Base-by-base conservation (phyloP, 2,113 vertebrate genomes). In the Oceanodroma tethys region DNA sequence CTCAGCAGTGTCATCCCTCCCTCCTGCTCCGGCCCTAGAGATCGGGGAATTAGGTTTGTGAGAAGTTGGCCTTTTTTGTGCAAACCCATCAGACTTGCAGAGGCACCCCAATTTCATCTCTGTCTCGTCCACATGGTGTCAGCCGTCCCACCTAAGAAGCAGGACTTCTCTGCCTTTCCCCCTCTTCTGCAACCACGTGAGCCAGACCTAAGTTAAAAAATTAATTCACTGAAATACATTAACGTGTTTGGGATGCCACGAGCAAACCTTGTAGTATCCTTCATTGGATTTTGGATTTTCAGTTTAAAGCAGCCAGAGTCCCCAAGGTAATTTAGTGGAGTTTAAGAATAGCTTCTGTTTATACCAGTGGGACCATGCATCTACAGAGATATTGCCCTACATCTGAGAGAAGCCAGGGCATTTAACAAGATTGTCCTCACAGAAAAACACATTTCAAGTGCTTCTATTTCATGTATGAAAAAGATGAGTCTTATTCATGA, bases 331-430 rank as follows among this genome's bases (percentile, higher is more conserved):
- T 96, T 94, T 75, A 81, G 19, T 27, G 58, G 36, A 87, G 62
- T 87, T 91, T 87, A 87, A 97, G 81, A 97, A 96, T 85, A 95
- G 58, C 58, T 87, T 85, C 73, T 87, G 5, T 70, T 95, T 80
- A 76, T 86, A 93, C 70, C 62, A 23, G 4, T 70, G 96, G 84
- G 81, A 85, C 73, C 80, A 7, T 42, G n/a, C n/a, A 58, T 62
- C 89, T 86, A 58, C 53, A 80, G 66, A 87, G 73, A 87, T 62
- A 82, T 17, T 85, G 91, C 58, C 91, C 95, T 96, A 95, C 68
- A 91, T 96, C 36, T 80, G 58, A 95, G 53, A 85, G 29, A 75
- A 93, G 91, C 32, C 89, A 82, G 53, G 66, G 23, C 66, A 80
- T 60, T 47, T 48, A 91, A 91, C 9, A 47, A 65, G 48, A 72